Base-by-base conservation (phyloP, 2,888 invertebrate species). In the Phyllotreta cruciferae region DNA sequence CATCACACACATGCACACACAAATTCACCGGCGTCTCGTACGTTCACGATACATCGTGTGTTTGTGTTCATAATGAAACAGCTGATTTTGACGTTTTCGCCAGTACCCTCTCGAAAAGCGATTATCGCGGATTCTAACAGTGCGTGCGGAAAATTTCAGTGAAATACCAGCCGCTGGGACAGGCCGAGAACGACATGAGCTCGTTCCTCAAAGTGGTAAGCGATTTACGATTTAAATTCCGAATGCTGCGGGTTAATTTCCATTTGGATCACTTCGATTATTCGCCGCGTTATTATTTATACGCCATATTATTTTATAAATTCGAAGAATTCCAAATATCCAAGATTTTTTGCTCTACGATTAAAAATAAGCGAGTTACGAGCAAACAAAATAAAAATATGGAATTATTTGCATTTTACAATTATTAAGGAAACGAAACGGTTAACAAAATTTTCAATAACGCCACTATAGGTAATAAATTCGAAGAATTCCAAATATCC, bases 191-290 rank as follows among this genome's bases (percentile, higher is more conserved):
- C 9, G 35, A 56, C 8, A 70, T 68, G 70, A 64, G 62, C 49
- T 68, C 67, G 37, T 67, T 67, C 49, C 52, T 54, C 10, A 67
- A 66, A 55, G 68, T 67, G 66, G 70, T 70, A 54, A 70, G 70
- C 58, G 10, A 49, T 41, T 9, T 37, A 47, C 9, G 36, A 11
- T 11, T 24, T 13, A 47, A n/a, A 24, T 35, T 44, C 41, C 24
- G 39, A 41, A 35, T 35, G 13, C 24, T 24, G 24, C 24, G 24
- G 24, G 2, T 24, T 1, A 24, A 24, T 52, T 8, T 37, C 52
- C 5, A 13, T 14, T 34, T 47, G 47, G 1, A 11, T 10, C 14
- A 14, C 11, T 49, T 49, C 35, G 7, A 49, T 6, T 13, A 35
- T 14, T 24, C 24, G 24, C 24, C 24, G 24, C 24, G 24, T 24